Base-by-base conservation (phyloP, 92 coral and sea anemone genomes). In the Epizoanthus stellaris region DNA sequence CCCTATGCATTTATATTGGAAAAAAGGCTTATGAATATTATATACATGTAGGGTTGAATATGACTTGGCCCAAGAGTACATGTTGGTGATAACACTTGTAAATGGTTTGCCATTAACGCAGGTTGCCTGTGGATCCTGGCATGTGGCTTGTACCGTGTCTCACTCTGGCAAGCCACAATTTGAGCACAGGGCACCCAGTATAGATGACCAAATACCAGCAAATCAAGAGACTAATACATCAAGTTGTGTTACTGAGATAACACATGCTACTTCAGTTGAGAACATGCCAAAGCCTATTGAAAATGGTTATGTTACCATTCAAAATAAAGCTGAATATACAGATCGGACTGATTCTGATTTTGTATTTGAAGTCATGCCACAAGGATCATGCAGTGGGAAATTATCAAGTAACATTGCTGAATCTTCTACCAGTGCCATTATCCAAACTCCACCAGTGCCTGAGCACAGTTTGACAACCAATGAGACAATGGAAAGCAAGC, bases 121-220 rank as follows among this genome's bases (percentile, higher is more conserved):
- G 99, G 96, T 97, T 77, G 92, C 98, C 16, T 92, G 94, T 70
- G 99, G 99, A 0, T 93, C 99, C 1, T 97, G 99, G 99, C 99
- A 97, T 67, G 95, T 97, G 25, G 92, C 97, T 38, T 93, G 94
- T 68, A 87, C 88, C 40, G 93, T 97, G 20, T 64, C 75, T 36
- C 82, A 82, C 19, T 14, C 64, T 75, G 39, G 52, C 7, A 81
- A 1, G 30, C 40, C 3, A 1, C 23, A 23, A 5, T 36, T 19
- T 17, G 13, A 11, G 49, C 16, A 13, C 17, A 64, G 43, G 25
- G 14, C 60, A n/a, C 12, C 54, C 73, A 39, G 4, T 34, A 68
- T 39, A 4, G 73, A 68, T 17, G 21, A 15, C 52, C 52, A 38
- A 34, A 38, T 68, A 68, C 49, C 42, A 4, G 73, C 12, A 38